A percentile compares a stretch with the other conserved stretches of the same genome.
Evolutionary conservation across 2,888 invertebrate genomes (phyloP).

Genomic region (Tinea trinotella): DNA sequence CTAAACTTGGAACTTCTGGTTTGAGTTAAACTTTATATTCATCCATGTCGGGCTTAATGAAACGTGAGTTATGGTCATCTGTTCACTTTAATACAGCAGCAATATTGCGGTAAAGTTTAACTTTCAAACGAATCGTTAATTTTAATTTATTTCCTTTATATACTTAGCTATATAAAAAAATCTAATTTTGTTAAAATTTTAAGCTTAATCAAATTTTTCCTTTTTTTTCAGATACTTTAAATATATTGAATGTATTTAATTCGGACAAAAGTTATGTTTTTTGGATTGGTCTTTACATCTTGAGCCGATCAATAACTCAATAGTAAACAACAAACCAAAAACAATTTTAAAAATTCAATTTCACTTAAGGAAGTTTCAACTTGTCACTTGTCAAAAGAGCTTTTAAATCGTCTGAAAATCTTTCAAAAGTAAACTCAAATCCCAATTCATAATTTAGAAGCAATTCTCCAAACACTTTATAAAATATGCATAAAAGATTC

Average conservation of each 20-base stretch:
- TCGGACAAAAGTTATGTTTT: too few relatives aligned
- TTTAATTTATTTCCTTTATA: not conserved
- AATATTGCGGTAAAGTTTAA: not conserved
- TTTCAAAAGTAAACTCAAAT: slow-evolving; percentile 5
- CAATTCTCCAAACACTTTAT: slow-evolving; percentile 6
- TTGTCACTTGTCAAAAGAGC: slow-evolving; percentile 13
- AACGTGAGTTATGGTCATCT: slow-evolving; percentile 38
- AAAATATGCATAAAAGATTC: slow-evolving; percentile 24
- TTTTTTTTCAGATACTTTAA: too few relatives aligned
- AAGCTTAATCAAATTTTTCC: too few relatives aligned
- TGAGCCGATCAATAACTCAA: too few relatives aligned
- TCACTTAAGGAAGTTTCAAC: slow-evolving; percentile 17
- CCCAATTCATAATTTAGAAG: slow-evolving; percentile 9
- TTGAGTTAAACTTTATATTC: slow-evolving; percentile 53
- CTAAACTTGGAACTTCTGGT: slow-evolving; percentile 49
- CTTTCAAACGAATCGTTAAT: not conserved
- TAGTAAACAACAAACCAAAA: too few relatives aligned
- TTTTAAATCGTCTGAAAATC: slow-evolving; percentile 11
- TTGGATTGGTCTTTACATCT: too few relatives aligned
- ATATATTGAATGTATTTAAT: too few relatives aligned
- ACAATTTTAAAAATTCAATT: not conserved
- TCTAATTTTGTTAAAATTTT: too few relatives aligned
- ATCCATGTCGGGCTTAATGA: slow-evolving; percentile 52
- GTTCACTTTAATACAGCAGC: not conserved
- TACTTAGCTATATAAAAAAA: too few relatives aligned